Evolutionary conservation across 2,797 vertebrate species (phyloP).

Genomic region (Gymnodraco acuticeps): DNA sequence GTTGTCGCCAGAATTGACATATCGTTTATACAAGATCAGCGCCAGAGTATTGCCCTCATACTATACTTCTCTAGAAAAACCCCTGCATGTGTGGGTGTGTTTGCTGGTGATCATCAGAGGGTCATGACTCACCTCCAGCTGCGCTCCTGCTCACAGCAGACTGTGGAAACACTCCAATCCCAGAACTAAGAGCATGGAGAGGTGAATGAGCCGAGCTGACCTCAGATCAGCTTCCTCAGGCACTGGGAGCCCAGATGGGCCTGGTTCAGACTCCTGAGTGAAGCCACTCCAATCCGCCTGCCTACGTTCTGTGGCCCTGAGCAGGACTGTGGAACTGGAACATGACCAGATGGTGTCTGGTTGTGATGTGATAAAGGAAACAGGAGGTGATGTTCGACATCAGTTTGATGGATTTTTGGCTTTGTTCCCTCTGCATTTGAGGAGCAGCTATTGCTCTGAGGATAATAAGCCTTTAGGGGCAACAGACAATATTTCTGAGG

Average conservation of each 20-base stretch:
- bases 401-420: not conserved
- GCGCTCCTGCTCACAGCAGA: constrained; percentile 28
- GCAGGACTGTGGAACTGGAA: constrained; percentile 19
- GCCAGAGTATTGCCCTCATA: too few species aligned
- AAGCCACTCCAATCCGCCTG: not conserved
- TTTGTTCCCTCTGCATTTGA: not conserved
- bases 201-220: constrained; percentile 27
- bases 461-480: too few species aligned
- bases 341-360: constrained; percentile 17
- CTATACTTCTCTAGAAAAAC: too few species aligned
- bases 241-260: constrained; percentile 14
- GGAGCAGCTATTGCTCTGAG: too few species aligned
- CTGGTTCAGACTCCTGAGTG: not conserved
- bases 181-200: constrained; percentile 16
- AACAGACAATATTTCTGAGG: too few species aligned
- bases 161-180: constrained; percentile 26
- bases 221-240: constrained; percentile 28
- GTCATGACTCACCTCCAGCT: constrained; percentile 43
- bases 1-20: too few species aligned
- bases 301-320: constrained; percentile 26
- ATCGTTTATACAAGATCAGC: too few species aligned
- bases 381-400: not conserved
- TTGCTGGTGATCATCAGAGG: constrained; percentile 25
- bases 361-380: constrained; percentile 7
- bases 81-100: constrained; percentile 28